Base-by-base conservation (phyloP, 2,113 vertebrate genomes). In the Perca schrenkii region DNA sequence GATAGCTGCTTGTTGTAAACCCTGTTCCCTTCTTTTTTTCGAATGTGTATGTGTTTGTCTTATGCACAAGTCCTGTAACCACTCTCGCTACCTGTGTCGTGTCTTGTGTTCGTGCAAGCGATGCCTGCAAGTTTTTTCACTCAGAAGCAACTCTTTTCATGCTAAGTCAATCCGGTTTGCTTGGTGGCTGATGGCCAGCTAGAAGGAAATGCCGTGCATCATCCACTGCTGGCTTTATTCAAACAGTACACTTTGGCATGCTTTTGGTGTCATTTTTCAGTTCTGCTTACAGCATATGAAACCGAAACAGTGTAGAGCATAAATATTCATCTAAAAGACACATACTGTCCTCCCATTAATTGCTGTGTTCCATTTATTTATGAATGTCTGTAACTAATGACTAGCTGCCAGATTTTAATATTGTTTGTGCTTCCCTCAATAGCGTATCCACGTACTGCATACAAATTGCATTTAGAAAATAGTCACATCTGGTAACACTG, bases 401-500 rank as follows among this genome's bases (percentile, higher is more conserved):
- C 78, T 64, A 68, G 74, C 79, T 78, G 72, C 36, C 79, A 88
- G 52, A 89, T 85, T 74, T 76, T 69, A 15, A 79, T 78, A 87
- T 80, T 89, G 76, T 88, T 80, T 86, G 74, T 71, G 61, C 65
- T 58, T 75, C 76, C 70, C 76, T 82, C 63, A 88, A 79, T 63
- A 58, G 83, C 81, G 31, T 77, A 80, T 82, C 64, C 56, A 85
- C 61, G 34, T n/a, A 67, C 50, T 77, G 75, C 78, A 57, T 69
- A 65, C 67, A 84, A 71, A 83, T 86, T 85, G 58, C 85, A 71
- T 86, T 74, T 75, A 65, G 90, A 74, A 86, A 92, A 89, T 84
- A 83, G 86, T 88, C 88, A 83, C 92, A 93, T 93, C 89, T 92
- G 91, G 82, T 82, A 81, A 90, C 75, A 62, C 80, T 82, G 69